Percentiles rank a stretch among this genome's conserved stretches.
Evolutionary conservation across 2,797 vertebrate species (phyloP).

Genomic region (Dallia pectoralis): DNA sequence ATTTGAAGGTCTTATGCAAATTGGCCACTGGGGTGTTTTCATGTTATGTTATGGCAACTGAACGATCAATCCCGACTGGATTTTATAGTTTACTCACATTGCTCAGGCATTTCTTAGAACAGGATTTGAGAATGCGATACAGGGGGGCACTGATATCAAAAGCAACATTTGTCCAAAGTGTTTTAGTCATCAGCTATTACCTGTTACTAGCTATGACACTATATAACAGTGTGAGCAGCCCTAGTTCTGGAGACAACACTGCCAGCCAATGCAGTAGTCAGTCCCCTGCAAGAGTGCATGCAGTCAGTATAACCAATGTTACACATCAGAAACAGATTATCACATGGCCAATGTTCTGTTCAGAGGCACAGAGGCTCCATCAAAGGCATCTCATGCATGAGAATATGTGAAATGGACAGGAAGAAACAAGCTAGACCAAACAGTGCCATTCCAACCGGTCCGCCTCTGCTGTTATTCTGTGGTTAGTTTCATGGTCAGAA

Average conservation of each 20-base stretch:
- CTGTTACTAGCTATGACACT: too few relatives aligned
- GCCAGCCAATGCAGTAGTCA: not conserved
- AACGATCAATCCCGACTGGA: too few relatives aligned
- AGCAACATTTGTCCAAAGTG: too few relatives aligned
- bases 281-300: conserved; percentile 17
- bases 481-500: conserved; percentile 81
- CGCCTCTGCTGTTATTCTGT: conserved; percentile 74
- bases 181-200: not conserved
- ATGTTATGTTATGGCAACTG: too few relatives aligned
- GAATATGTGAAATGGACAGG: conserved; percentile 71
- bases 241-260: not conserved
- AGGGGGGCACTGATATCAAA: too few relatives aligned
- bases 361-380: conserved; percentile 63
- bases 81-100: too few relatives aligned
- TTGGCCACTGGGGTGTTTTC: too few relatives aligned
- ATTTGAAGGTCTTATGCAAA: too few relatives aligned
- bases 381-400: conserved; percentile 71
- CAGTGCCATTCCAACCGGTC: conserved; percentile 72
- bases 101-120: too few relatives aligned
- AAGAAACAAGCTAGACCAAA: conserved; percentile 78
- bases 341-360: conserved; percentile 53
- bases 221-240: not conserved
- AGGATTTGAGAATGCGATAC: too few relatives aligned
- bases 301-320: conserved; percentile 54
- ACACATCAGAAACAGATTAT: conserved; percentile 72